A percentile compares a stretch with the other conserved stretches of the same genome.
These are phyloP conservation scores for Rhyacophila evoluta DNA, from an alignment of 2,888 invertebrate species.

Conservation along the genomic window DNA sequence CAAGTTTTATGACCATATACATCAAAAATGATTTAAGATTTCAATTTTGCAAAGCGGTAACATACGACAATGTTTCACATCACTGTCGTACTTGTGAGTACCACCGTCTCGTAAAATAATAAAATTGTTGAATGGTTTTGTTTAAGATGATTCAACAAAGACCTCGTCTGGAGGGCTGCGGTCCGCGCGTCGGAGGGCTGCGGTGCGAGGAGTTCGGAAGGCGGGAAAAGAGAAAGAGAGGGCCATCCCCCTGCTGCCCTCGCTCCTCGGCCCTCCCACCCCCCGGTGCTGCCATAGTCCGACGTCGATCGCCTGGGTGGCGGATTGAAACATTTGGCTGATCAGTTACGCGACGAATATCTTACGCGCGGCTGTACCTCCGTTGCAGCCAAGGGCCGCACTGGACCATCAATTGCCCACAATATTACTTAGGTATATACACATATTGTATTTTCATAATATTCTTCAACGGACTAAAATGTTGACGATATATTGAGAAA, in stretches of 20 bases:
- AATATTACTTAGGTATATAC: too few relatives aligned
- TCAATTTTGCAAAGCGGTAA: too few relatives aligned
- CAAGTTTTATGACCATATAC: too few relatives aligned
- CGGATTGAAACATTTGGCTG: constrained; percentile 49
- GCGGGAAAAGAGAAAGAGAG: constrained; percentile 6
- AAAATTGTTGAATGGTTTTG: not conserved
- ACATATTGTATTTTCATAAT: too few relatives aligned
- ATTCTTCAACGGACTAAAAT: too few relatives aligned
- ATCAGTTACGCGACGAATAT: constrained; percentile 49
- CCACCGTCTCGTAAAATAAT: not conserved
- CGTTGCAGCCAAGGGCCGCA: constrained; percentile 23
- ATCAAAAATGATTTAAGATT: too few relatives aligned
- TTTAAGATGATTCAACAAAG: not conserved
- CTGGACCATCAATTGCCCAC: not conserved
- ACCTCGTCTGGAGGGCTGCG: constrained; percentile 22
- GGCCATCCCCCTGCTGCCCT: constrained; percentile 3
- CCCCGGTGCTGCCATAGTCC: not conserved
- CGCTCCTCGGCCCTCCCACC: not conserved
- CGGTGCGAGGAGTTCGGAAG: constrained; percentile 1
- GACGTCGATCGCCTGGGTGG: constrained; percentile 27
- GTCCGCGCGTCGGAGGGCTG: not conserved
- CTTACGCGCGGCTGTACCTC: constrained; percentile 23
- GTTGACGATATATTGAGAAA: too few relatives aligned
- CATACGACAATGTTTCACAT: not conserved
- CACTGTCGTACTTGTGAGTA: not conserved